These are phyloP conservation scores for Molossus molossus DNA, from an alignment of 2,797 vertebrate genomes.

Conservation along the genomic window DNA sequence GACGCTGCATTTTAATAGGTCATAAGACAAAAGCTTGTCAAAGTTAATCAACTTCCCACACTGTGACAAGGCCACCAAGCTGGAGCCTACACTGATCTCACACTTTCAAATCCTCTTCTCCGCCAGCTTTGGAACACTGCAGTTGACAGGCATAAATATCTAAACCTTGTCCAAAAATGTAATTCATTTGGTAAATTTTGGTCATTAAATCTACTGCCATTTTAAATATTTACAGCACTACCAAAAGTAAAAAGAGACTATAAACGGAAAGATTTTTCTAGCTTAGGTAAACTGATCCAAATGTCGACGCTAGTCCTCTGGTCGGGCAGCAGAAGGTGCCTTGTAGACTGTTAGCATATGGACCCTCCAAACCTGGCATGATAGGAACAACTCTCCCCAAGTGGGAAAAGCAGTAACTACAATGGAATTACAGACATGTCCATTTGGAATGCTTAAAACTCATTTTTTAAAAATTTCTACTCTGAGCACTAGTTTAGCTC, in stretches of 20 bases:
- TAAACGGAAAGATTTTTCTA: neutral
- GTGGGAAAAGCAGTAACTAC: neutral
- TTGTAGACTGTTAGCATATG: conserved; percentile 51
- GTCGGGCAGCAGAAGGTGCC: conserved; percentile 83
- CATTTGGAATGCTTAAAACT: conserved; percentile 27
- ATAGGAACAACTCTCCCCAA: conserved; percentile 2
- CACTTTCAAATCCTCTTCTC: conserved; percentile 80
- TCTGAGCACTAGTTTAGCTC: conserved; percentile 15
- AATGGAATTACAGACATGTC: conserved; percentile 57
- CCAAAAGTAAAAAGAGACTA: conserved; percentile 12
- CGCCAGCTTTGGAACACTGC: conserved; percentile 46
- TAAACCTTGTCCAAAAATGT: neutral
- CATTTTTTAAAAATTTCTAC: conserved; percentile 45
- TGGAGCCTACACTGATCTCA: conserved; percentile 73
- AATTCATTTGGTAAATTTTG: conserved; percentile 55
- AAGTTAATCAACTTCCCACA: conserved; percentile 77
- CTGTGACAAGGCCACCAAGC: conserved; percentile 78
- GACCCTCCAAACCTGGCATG: neutral
- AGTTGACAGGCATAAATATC: conserved; percentile 12
- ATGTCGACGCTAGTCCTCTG: neutral
- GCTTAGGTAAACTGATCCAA: conserved; percentile 49
- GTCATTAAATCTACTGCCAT: neutral
- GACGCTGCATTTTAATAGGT: conserved; percentile 84
- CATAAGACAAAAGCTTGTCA: conserved; percentile 88
- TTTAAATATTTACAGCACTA: conserved; percentile 53